Evolutionary conservation across 2,888 invertebrate genomes (phyloP), one percentile per base, ranked within the genome.

Genomic region (Athalia circularis): DNA sequence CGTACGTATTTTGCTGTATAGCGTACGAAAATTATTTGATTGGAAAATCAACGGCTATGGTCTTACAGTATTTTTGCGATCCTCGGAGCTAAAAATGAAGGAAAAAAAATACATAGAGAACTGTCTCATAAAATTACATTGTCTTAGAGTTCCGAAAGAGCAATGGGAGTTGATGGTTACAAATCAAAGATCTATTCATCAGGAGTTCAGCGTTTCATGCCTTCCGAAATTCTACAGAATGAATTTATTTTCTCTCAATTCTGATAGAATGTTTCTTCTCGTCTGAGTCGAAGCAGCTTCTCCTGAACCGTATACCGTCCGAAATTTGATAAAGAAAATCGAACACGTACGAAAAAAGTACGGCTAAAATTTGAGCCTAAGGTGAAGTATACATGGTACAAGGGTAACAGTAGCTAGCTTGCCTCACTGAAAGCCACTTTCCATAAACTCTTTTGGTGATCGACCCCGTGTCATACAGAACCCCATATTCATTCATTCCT

Each of bases 401-500:
- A 50, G 45, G 68, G 52, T 43, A 68, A 29, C 68, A 29, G 52
- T 47, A 11, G 54, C 54, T n/a, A 54, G 54, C 9, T 54, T 54
- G 29, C 7, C 43, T 43, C 65, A 8, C n/a, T 15, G 13, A 15
- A 29, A 62, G 62, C 47, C 15, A 43, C 9, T 75, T 75, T 75
- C 75, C 75, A 75, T 75, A 75, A 75, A 75, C 75, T 75, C 48
- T n/a, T 29, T 62, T 52, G 75, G 29, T 52, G 62, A 75, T 75
- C 75, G 62, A 75, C 75, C 75, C 62, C 48, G 75, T 52, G 75
- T 75, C 75, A 64, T 75, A 75, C 75, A 57, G 50, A 75, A 52
- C 75, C 74, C 74, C 75, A 75, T 50, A 75, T 64, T 50, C 75
- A 64, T 75, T 62, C 62, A 52, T 75, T 52, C 64, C 72, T 72